Conservation (phyloP, 2,797 vertebrate genomes). For the Sandelia bainsii region DNA sequence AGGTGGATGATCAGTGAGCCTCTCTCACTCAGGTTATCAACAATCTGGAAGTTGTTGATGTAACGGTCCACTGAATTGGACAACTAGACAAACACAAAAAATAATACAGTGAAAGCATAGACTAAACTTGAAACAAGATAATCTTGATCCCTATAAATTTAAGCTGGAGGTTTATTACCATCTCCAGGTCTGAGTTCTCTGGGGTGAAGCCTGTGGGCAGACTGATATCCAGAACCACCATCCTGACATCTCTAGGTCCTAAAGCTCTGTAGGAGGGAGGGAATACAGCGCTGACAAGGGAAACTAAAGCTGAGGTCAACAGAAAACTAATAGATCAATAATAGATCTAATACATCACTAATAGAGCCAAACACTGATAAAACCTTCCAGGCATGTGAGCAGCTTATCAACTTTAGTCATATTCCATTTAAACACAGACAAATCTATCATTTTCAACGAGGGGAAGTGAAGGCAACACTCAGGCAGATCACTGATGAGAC, state of each 20-base stretch:
- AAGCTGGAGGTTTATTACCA: conserved; percentile 62
- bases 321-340: too few relatives aligned
- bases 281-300: neutral
- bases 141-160: too few relatives aligned
- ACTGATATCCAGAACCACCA: conserved; percentile 83
- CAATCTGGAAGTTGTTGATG: conserved; percentile 81
- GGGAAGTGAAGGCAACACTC: too few relatives aligned
- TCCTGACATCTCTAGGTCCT: conserved; percentile 75
- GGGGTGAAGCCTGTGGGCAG: conserved; percentile 85
- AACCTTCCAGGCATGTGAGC: too few relatives aligned
- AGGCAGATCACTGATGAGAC: too few relatives aligned
- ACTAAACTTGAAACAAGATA: too few relatives aligned
- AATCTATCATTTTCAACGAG: too few relatives aligned
- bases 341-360: neutral
- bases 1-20: conserved; percentile 85
- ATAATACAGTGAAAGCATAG: too few relatives aligned
- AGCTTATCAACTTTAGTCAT: too few relatives aligned
- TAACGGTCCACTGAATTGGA: conserved; percentile 83
- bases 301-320: neutral
- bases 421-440: too few relatives aligned
- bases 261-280: conserved; percentile 67
- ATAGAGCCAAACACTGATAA: neutral
- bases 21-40: conserved; percentile 85
- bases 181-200: conserved; percentile 81
- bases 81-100: conserved; percentile 66